These are phyloP conservation scores for Cheiracanthium punctorium DNA, from an alignment of 2,888 invertebrate species.

Conservation along the genomic window DNA sequence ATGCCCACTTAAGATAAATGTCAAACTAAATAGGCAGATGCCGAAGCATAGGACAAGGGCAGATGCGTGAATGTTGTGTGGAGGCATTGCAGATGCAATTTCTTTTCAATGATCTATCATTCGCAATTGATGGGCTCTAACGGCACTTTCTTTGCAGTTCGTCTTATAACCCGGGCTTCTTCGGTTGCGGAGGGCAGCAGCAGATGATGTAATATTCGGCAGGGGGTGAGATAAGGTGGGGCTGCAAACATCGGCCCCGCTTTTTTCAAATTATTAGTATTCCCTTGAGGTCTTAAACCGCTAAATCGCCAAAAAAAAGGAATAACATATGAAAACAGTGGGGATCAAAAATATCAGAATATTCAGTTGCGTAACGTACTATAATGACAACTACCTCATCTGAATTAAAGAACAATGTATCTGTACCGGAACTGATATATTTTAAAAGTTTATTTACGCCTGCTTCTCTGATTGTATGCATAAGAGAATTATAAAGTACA, in stretches of 20 bases:
- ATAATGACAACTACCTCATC: no score
- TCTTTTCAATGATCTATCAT: conserved; percentile 56
- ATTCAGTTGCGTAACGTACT: no score
- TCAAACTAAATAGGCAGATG: conserved; percentile 62
- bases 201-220: conserved; percentile 26
- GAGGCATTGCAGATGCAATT: conserved; percentile 40
- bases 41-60: conserved; percentile 9
- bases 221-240: not conserved
- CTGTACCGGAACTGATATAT: no score
- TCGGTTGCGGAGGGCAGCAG: conserved; percentile 23
- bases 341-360: no score
- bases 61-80: conserved; percentile 15
- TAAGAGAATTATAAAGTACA: no score
- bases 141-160: conserved; percentile 49
- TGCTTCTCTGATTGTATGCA: no score
- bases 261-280: not conserved
- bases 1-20: conserved; percentile 49
- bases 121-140: conserved; percentile 61
- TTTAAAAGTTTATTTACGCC: no score
- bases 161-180: conserved; percentile 47
- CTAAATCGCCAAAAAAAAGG: not conserved
- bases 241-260: not conserved
- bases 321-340: no score
- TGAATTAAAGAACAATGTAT: no score
- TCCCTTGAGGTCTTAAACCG: not conserved